Evolutionary conservation across 1,140 invertebrate species (phyloP).

Genomic region (Saccostrea cuccullata): DNA sequence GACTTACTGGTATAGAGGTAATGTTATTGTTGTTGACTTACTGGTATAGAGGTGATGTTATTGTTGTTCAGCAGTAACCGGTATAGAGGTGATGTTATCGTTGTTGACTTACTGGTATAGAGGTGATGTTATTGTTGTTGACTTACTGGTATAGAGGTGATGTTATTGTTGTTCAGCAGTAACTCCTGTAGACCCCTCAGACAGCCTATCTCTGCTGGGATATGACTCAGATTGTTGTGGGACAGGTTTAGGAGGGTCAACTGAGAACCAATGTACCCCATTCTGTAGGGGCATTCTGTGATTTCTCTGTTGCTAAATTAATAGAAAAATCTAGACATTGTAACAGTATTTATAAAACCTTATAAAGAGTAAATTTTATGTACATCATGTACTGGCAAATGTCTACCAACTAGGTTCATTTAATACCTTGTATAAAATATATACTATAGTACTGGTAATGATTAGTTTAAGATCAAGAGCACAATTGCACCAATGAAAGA

Average conservation of each 20-base stretch:
- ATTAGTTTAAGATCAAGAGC: no score
- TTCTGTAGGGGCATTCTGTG: slow-evolving; percentile 58
- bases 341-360: no score
- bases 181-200: slow-evolving; percentile 62
- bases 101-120: background rate
- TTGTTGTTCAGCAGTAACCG: slow-evolving; percentile 60
- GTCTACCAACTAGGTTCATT: no score
- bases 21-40: slow-evolving; percentile 47
- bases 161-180: slow-evolving; percentile 59
- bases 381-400: no score
- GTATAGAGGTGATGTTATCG: background rate
- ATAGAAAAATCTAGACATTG: background rate
- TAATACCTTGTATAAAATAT: no score
- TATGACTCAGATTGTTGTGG: slow-evolving; percentile 55
- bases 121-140: background rate
- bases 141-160: slow-evolving; percentile 63
- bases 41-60: slow-evolving; percentile 59
- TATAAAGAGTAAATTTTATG: no score
- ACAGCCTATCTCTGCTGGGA: slow-evolving; percentile 66
- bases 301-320: slow-evolving; percentile 47
- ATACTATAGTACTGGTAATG: no score
- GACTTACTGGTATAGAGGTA: background rate
- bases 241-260: slow-evolving; percentile 64
- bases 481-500: no score
- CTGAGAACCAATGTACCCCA: slow-evolving; percentile 66